Conservation (phyloP, 2,113 vertebrate species). For the Myotis yumanensis region DNA sequence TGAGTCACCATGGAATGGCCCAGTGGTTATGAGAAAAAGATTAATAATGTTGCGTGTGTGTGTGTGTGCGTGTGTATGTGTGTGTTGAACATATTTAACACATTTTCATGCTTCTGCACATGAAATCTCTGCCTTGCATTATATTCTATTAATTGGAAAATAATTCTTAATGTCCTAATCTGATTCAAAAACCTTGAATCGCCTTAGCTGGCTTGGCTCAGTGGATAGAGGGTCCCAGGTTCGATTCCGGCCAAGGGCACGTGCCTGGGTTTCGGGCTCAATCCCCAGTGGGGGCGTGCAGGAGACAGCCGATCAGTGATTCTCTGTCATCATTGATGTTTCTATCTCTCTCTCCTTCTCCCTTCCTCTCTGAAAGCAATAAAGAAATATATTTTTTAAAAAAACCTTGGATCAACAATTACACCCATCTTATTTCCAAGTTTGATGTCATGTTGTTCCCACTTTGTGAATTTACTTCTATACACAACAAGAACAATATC, state of each 20-base stretch:
- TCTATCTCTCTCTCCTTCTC: no score
- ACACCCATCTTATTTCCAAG: rapidly evolving
- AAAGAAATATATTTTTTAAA: no score
- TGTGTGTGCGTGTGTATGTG: neutral
- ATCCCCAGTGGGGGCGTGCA: no score
- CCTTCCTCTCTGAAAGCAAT: no score
- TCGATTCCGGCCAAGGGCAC: no score
- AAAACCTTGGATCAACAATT: neutral
- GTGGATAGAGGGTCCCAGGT: no score
- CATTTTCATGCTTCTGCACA: neutral
- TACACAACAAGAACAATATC: no score
- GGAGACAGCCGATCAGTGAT: no score
- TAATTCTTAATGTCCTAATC: neutral
- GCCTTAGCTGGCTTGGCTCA: no score
- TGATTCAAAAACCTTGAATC: neutral
- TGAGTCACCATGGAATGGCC: neutral
- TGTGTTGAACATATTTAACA: neutral
- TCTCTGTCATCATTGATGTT: no score
- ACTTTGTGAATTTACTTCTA: neutral
- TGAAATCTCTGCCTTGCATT: neutral
- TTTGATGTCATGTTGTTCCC: rapidly evolving
- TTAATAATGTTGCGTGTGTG: rapidly evolving
- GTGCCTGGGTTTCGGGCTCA: no score
- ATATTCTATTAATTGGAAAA: neutral
- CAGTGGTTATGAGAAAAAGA: neutral